These are phyloP conservation scores for Halyomorpha halys DNA, from an alignment of 1,140 invertebrate species.

Conservation along the genomic window DNA sequence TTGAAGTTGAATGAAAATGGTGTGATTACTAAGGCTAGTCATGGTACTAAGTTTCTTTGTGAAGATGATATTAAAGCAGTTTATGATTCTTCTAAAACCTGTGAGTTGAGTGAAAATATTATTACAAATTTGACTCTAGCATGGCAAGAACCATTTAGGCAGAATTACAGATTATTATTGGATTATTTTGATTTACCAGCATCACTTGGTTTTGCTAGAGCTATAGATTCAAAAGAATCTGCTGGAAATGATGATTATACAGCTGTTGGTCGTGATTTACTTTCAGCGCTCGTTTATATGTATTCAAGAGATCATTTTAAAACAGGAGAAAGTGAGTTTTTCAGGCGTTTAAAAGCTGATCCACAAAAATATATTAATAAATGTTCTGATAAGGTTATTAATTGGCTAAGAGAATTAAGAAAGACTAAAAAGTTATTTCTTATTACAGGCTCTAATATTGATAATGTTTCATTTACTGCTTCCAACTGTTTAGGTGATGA, in stretches of 20 bases:
- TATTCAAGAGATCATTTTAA: conserved; percentile 51
- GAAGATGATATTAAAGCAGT: conserved; percentile 45
- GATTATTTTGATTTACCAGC: conserved; percentile 68
- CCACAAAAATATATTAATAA: conserved; percentile 53
- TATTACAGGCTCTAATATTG: conserved; percentile 66
- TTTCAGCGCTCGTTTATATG: conserved; percentile 49
- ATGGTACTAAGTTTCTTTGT: conserved; percentile 54
- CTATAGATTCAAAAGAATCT: conserved; percentile 57
- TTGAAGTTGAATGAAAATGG: conserved; percentile 52
- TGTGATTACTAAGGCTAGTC: conserved; percentile 50
- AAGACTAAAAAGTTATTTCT: conserved; percentile 53
- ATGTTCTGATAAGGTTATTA: conserved; percentile 45
- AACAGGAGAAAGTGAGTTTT: conserved; percentile 47
- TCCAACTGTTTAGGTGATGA: conserved; percentile 51
- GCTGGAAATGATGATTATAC: conserved; percentile 41
- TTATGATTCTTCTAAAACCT: conserved; percentile 42
- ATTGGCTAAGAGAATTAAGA: conserved; percentile 50
- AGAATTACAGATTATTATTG: conserved; percentile 52
- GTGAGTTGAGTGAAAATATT: conserved; percentile 46
- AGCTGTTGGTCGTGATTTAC: conserved; percentile 53
- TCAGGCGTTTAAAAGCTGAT: conserved; percentile 47
- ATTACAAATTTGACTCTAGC: conserved; percentile 44
- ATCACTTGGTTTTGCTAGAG: conserved; percentile 55
- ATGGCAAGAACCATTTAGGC: conserved; percentile 49
- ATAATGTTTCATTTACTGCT: conserved; percentile 59